phyloP scores from a whole-genome alignment of 2,113 vertebrate genomes.

The Protomyctophum bolini region DNA sequence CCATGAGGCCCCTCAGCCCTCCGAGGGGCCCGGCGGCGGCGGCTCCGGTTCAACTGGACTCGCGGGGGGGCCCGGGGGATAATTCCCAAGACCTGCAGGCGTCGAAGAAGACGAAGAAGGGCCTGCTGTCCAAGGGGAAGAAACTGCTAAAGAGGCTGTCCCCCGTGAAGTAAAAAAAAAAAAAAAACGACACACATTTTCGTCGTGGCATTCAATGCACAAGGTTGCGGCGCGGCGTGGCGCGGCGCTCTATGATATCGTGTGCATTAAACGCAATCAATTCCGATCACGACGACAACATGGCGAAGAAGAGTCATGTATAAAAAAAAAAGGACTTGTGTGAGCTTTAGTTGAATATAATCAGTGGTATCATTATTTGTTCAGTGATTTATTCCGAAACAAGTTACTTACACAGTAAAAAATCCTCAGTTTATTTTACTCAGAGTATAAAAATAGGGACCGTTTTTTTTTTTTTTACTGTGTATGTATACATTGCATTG shows the following conservation, averaged over 20 bases:
- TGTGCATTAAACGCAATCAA: constrained; percentile 64
- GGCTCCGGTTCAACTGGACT: constrained; percentile 45
- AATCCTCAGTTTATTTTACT: no score
- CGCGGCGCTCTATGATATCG: constrained; percentile 57
- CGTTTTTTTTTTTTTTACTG: no score
- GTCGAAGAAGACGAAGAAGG: constrained; percentile 98
- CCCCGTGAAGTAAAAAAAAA: constrained; percentile 81
- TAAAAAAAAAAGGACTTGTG: constrained; percentile 37
- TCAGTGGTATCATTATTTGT: constrained; percentile 44
- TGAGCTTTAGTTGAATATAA: constrained; percentile 53
- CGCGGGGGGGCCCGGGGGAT: no score
- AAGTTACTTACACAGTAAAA: constrained; percentile 4
- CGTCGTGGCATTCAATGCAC: constrained; percentile 31
- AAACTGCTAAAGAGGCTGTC: constrained; percentile 94
- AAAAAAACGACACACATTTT: constrained; percentile 24
- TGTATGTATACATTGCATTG: constrained; percentile 60
- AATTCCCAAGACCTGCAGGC: constrained; percentile 86
- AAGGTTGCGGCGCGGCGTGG: no score
- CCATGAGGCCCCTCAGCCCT: constrained; percentile 88
- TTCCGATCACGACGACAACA: constrained; percentile 44
- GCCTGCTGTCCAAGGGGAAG: constrained; percentile 97
- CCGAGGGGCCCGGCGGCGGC: constrained; percentile 75
- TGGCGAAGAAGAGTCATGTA: constrained; percentile 42
- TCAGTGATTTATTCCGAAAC: constrained; percentile 44
- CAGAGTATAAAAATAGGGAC: no score